Percentiles rank a stretch among this genome's conserved stretches.
Conservation (phyloP, 2,797 vertebrate species). For the Scolopax rusticola region DNA sequence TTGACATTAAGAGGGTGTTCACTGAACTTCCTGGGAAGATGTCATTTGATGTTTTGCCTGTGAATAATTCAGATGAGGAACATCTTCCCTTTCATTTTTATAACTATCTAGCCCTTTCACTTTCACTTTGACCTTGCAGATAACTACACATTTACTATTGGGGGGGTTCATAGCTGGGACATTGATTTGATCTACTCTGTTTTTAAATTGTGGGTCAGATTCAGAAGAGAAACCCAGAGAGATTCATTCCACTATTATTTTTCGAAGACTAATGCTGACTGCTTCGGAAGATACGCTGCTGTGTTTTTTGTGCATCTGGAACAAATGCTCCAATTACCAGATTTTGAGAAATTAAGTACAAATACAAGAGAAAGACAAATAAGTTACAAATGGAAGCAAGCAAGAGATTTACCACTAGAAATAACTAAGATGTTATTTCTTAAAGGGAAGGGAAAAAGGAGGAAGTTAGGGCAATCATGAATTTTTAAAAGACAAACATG, state of each 20-base stretch:
- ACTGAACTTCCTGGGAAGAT: not conserved
- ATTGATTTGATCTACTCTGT: not conserved
- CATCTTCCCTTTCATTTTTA: not conserved
- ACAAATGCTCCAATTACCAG: not conserved
- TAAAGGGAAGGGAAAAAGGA: not conserved
- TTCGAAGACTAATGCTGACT: not conserved
- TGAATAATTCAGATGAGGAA: not conserved
- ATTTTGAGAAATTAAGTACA: slow-evolving; percentile 18
- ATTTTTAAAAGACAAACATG: not conserved
- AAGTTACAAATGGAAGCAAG: not conserved
- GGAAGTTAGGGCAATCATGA: not conserved
- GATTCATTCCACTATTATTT: not conserved
- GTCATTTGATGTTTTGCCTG: not conserved
- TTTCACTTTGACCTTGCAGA: slow-evolving; percentile 9
- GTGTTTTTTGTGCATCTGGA: not conserved
- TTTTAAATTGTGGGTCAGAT: not conserved
- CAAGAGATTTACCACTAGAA: not conserved
- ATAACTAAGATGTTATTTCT: not conserved
- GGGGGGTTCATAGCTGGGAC: not conserved
- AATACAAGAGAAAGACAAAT: not conserved
- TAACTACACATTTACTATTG: not conserved
- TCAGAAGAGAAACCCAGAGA: not conserved
- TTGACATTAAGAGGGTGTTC: not conserved
- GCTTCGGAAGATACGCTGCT: not conserved
- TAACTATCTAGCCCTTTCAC: not conserved